A percentile compares a stretch with the other conserved stretches of the same genome.
phyloP scores from a whole-genome alignment of 2,797 vertebrate genomes.

The Oreortyx pictus region DNA sequence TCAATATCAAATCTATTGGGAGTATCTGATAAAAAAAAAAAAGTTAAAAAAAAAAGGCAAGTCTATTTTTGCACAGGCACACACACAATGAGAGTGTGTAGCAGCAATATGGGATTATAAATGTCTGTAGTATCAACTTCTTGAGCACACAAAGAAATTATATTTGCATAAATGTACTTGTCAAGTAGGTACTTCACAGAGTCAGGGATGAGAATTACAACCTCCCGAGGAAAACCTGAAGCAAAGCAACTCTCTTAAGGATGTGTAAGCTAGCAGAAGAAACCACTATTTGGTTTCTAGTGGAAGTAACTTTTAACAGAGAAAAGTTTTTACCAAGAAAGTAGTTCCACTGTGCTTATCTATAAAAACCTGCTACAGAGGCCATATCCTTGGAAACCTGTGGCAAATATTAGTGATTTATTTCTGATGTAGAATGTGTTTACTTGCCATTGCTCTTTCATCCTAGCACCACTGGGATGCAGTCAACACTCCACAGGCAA shows the following conservation, averaged over 20 bases:
- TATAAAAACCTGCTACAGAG: not conserved
- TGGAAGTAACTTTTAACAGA: not conserved
- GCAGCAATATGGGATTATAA: conserved; percentile 43
- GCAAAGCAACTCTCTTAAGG: conserved; percentile 19
- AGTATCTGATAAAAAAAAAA: conserved; percentile 31
- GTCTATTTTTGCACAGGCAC: conserved; percentile 29
- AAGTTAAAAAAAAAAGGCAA: conserved; percentile 10
- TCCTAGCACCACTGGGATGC: conserved; percentile 5
- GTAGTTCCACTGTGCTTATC: not conserved
- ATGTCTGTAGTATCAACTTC: conserved; percentile 45
- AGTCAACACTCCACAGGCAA: conserved; percentile 35
- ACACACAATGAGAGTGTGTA: conserved; percentile 21
- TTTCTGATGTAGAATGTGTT: conserved; percentile 43
- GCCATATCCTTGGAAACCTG: not conserved
- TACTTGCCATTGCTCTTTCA: conserved; percentile 35
- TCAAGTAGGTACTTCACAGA: not conserved
- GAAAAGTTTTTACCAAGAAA: not conserved
- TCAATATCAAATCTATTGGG: conserved; percentile 13
- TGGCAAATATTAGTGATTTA: conserved; percentile 25
- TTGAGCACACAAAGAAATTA: conserved; percentile 56
- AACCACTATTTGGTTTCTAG: not conserved
- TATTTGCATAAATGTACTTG: conserved; percentile 40
- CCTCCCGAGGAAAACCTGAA: not conserved
- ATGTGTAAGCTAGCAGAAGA: not conserved
- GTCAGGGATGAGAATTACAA: conserved; percentile 42